Conservation (phyloP, 1,140 invertebrate species). For the Rhagoletis zephyria region DNA sequence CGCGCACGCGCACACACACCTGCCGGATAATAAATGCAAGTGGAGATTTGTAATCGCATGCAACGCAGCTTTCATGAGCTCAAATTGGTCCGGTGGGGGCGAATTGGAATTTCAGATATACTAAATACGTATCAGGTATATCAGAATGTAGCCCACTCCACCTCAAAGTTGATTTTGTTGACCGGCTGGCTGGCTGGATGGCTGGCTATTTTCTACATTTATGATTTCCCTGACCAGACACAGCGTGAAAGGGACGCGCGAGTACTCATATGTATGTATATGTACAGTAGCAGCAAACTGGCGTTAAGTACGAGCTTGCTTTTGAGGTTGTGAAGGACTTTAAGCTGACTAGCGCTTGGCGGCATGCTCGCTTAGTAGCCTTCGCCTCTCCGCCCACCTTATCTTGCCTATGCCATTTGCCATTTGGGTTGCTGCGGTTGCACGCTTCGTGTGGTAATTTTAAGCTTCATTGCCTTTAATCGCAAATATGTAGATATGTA, state of each 20-base stretch:
- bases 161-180: not conserved
- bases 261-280: not conserved
- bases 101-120: not conserved
- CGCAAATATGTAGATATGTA: not conserved
- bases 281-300: not conserved
- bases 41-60: constrained; percentile 25
- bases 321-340: constrained; percentile 4
- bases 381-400: not conserved
- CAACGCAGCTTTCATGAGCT: not conserved
- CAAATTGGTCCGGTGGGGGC: constrained; percentile 10
- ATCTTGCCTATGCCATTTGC: not conserved
- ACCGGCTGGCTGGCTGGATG: too few species aligned
- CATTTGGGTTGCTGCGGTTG: constrained; percentile 24
- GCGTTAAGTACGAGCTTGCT: not conserved
- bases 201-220: not conserved
- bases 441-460: constrained; percentile 46
- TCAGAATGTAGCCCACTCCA: not conserved
- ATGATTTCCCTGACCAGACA: constrained; percentile 6
- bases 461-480: constrained; percentile 50
- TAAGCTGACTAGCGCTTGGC: not conserved
- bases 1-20: constrained; percentile 34
- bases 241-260: not conserved
- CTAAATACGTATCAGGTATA: not conserved
- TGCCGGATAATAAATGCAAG: constrained; percentile 49
- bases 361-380: not conserved